These are phyloP conservation scores for Cynoglossus semilaevis DNA, from an alignment of 2,113 vertebrate genomes.

Conservation along the genomic window DNA sequence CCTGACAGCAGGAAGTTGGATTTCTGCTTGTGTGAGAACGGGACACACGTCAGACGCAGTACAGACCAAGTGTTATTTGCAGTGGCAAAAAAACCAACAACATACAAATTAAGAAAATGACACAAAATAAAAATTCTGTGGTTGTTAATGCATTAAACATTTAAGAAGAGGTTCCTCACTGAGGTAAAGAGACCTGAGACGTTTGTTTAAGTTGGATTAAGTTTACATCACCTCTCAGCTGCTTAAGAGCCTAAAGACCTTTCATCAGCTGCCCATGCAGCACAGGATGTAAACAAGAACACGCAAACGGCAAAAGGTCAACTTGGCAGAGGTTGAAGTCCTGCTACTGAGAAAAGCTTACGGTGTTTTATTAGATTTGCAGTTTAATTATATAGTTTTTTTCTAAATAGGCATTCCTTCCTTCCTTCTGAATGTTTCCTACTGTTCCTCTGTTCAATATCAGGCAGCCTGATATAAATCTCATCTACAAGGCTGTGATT, in stretches of 20 bases:
- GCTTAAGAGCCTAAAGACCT: slow-evolving; percentile 33
- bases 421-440: no score
- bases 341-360: no score
- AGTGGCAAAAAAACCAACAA: no score
- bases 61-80: no score
- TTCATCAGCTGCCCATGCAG: slow-evolving; percentile 30
- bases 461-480: slow-evolving; percentile 29
- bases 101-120: no score
- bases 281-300: slow-evolving; percentile 1
- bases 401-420: no score
- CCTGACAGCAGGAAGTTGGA: slow-evolving; percentile 1
- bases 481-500: slow-evolving; percentile 28
- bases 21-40: slow-evolving; percentile 1
- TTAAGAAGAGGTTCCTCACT: slow-evolving; percentile 19
- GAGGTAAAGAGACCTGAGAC: slow-evolving; percentile 35
- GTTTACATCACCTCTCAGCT: slow-evolving; percentile 39
- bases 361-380: background rate
- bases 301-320: slow-evolving; percentile 6
- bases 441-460: background rate
- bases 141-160: slow-evolving; percentile 2
- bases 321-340: no score
- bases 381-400: no score
- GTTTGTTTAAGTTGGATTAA: slow-evolving; percentile 59
- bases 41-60: slow-evolving; percentile 11
- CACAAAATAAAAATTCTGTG: no score